These are phyloP conservation scores for Vimba vimba DNA, from an alignment of 2,113 vertebrate genomes.

Conservation along the genomic window DNA sequence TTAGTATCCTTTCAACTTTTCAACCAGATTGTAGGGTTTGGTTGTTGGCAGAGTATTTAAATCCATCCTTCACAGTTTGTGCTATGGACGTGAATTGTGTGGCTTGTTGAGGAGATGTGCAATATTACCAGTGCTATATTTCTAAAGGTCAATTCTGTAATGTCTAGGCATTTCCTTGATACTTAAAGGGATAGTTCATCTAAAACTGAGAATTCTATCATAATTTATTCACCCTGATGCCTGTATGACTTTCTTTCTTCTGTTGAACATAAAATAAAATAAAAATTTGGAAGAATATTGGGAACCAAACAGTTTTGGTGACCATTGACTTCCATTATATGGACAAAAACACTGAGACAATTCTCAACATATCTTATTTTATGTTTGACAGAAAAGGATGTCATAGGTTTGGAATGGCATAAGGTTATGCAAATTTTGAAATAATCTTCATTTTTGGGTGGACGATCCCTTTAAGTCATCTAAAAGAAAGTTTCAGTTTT, in stretches of 20 bases:
- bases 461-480: not conserved
- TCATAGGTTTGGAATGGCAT: not conserved
- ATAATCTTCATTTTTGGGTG: not conserved
- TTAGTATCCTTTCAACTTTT: not conserved
- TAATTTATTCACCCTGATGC: too few relatives aligned
- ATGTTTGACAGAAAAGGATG: not conserved
- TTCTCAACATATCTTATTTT: not conserved
- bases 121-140: not conserved
- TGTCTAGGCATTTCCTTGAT: too few relatives aligned
- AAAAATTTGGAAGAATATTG: not conserved
- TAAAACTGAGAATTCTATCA: too few relatives aligned
- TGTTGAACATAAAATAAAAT: not conserved
- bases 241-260: not conserved
- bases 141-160: too few relatives aligned
- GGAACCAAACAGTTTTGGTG: not conserved
- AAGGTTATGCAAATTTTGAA: not conserved
- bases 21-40: not conserved
- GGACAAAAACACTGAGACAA: not conserved
- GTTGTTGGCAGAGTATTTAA: not conserved
- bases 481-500: not conserved
- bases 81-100: not conserved
- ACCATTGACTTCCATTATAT: not conserved
- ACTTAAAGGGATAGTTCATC: too few relatives aligned
- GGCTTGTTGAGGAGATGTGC: not conserved
- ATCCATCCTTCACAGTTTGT: not conserved